Evolutionary conservation across 2,797 vertebrate genomes (phyloP).

Genomic region (Acanthiza pusilla): DNA sequence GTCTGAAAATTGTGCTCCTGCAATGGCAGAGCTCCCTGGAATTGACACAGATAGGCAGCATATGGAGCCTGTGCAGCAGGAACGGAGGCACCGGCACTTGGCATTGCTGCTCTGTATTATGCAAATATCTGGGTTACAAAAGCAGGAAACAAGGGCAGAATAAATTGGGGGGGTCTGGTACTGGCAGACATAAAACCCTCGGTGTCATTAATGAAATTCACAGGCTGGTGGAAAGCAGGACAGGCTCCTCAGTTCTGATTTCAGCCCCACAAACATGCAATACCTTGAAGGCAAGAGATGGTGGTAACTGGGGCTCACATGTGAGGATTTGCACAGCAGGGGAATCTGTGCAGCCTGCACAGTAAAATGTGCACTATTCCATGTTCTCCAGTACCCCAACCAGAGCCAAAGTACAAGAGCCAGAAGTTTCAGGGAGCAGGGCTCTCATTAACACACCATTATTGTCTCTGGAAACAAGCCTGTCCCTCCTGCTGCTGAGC

Average conservation of each 20-base stretch:
- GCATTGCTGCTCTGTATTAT: background rate
- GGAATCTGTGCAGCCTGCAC: background rate
- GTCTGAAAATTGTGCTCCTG: conserved; percentile 23
- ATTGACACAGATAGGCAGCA: background rate
- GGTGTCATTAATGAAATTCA: background rate
- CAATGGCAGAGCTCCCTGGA: conserved; percentile 10
- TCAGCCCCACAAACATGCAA: background rate
- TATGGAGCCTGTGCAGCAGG: background rate
- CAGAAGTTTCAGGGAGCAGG: background rate
- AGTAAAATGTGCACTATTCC: background rate
- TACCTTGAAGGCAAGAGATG: background rate
- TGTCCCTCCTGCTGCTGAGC: background rate
- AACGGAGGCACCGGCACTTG: background rate
- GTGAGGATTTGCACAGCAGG: background rate
- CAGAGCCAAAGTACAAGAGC: background rate
- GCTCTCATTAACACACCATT: background rate
- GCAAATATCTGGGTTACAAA: conserved; percentile 22
- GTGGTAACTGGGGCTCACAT: fast-evolving
- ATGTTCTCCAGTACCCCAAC: background rate
- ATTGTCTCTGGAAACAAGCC: background rate
- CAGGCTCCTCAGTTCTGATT: background rate
- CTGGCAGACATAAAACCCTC: background rate
- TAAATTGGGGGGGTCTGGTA: background rate
- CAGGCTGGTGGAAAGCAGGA: background rate
- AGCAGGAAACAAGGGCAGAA: conserved; percentile 9